Base-by-base conservation (phyloP, 2,888 invertebrate species). In the Dasypolia templi region DNA sequence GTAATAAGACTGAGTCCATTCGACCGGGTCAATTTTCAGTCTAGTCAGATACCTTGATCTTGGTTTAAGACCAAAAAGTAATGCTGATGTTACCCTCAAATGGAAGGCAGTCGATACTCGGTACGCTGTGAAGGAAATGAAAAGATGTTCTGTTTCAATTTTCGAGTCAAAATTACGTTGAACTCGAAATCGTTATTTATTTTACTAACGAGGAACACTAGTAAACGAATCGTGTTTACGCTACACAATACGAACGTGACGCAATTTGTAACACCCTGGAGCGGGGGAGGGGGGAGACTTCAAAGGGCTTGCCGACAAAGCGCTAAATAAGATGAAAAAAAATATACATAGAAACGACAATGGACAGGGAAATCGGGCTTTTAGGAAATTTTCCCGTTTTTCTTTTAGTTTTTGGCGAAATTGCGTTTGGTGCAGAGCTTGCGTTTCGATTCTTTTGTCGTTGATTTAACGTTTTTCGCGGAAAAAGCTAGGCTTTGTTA, bases 221-320 rank as follows among this genome's bases (percentile, higher is more conserved):
- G 92, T 92, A 93, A 90, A 85, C 90, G 90, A 89, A 88, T 89
- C 86, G 87, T 94, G 93, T 95, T 94, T 95, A 93, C 94, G 91
- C 91, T 92, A 86, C 91, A 92, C 91, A 93, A 93, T 92, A 91
- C 93, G 91, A 89, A 91, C 93, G 93, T 94, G 94, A 94, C 95
- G 95, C 94, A 96, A 96, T 96, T 95, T 95, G 95, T 93, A 92
- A 93, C 94, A 94, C 94, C 93, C 94, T 91, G 73, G 19, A 80
- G 61, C 26, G 85, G 83, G 83, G 83, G 86, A 86, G 86, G 88
- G 91, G 90, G 91, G 89, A 85, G 88, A 95, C 96, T 94, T 96
- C 96, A 96, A 96, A 96, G 95, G 93, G 92, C 93, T 87, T 87
- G 93, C 95, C 96, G 95, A 96, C 96, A 96, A 95, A 96, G 95